Evolutionary conservation across 2,797 vertebrate genomes (phyloP), one percentile per base, ranked within the genome.

Genomic region (Melanotaenia trifasciata): DNA sequence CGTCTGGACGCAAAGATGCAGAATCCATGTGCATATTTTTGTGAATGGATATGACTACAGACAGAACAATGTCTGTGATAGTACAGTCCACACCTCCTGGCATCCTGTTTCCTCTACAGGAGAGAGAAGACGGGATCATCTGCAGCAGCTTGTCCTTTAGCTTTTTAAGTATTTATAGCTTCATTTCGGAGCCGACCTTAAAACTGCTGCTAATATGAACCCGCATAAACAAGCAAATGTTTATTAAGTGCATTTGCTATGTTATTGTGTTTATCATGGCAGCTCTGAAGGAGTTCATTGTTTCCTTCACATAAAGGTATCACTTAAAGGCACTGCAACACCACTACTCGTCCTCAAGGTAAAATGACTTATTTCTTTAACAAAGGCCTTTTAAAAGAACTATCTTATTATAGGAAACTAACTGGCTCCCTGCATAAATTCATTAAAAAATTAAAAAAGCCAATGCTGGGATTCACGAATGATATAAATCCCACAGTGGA

Each of bases 11-110:
- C 60, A 65, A 78, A 82, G 57, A 81, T 82, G 70, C 67, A 9
- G 47, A 64, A 72, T 83, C 40, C 59, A 45, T 80, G 74, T 72
- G 64, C 64, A 76, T 73, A 3, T 78, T 73, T 85, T 82, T 87
- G 72, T 85, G 82, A 89, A 85, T 90, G 85, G 72, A 45, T 72
- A 72, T 83, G 67, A 83, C 84, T 84, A 66, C 76, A 65, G 50
- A 70, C 63, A 1, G 45, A 33, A 69, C 36, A 3, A 33, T 43
- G 54, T 73, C 26, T 74, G 72, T 67, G 65, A 33, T 79, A 61
- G 82, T 83, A 64, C 74, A 83, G 64, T 76, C 70, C 82, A 74
- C 84, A 83, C 79, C 78, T 82, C 85, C 74, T n/a, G 47, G 24
- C 30, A 22, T 56, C 58, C 45, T 16, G 69, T 64, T 68, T 78